These are phyloP conservation scores for Lycia hirtaria DNA, from an alignment of 2,888 invertebrate genomes.

Conservation along the genomic window DNA sequence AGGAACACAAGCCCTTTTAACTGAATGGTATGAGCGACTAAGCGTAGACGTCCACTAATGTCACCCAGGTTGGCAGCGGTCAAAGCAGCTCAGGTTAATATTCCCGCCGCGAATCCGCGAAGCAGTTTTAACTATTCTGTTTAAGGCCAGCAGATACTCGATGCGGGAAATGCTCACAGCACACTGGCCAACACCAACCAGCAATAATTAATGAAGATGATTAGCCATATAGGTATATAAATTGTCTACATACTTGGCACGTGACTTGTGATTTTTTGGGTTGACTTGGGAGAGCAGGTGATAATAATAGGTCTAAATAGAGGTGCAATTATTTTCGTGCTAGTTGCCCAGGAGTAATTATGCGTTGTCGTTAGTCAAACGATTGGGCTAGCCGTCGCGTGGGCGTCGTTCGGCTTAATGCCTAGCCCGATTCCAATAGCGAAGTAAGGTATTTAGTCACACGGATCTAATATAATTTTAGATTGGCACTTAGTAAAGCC, in stretches of 20 bases:
- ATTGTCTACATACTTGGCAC: conserved; percentile 67
- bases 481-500: too few relatives aligned
- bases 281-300: conserved; percentile 20
- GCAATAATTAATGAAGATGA: conserved; percentile 60
- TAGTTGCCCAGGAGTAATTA: background rate
- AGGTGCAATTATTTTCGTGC: conserved; percentile 21
- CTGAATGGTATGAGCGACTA: conserved; percentile 78
- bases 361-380: too few relatives aligned
- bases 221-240: conserved; percentile 63
- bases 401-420: too few relatives aligned
- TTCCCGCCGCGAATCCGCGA: conserved; percentile 58
- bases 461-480: too few relatives aligned
- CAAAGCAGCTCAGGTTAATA: conserved; percentile 48
- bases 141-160: conserved; percentile 69
- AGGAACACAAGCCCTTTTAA: conserved; percentile 79
- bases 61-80: conserved; percentile 77
- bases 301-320: conserved; percentile 18
- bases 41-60: conserved; percentile 65
- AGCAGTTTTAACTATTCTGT: conserved; percentile 72
- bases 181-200: conserved; percentile 56
- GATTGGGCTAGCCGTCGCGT: too few relatives aligned
- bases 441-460: too few relatives aligned
- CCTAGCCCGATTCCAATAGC: too few relatives aligned
- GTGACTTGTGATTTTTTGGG: conserved; percentile 44
- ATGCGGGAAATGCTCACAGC: conserved; percentile 55